Base-by-base conservation (phyloP, 2,113 vertebrate genomes). In the Andinoacara biseriatus region DNA sequence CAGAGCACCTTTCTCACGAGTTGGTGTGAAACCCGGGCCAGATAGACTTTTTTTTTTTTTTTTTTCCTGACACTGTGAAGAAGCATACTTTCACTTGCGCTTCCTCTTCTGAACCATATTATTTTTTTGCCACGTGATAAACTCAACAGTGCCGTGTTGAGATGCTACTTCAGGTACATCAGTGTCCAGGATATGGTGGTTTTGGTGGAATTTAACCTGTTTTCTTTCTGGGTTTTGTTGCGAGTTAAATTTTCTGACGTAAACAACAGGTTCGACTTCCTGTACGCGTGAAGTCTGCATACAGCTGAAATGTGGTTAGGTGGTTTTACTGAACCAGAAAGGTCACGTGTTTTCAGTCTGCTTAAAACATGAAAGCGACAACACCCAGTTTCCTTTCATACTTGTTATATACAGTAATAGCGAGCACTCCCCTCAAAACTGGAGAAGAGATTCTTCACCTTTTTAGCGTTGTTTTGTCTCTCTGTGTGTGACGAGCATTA, bases 21-120 rank as follows among this genome's bases (percentile, higher is more conserved):
- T 80, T 24, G 5, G 80, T 76, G 82, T 76, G 69, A 92, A 89
- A 29, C 81, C 60, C 14, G 69, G 82, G 15, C 46, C 46, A 5
- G 9, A 54, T 29, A 10, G 59, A 63, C 56, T 5, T 33, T 33
- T 7, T 7, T 33, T 33, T 33, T 33, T 69, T 11, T 40, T 1
- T 56, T 54, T 20, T 10, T 52, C 40, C 40, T 49, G 65, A 69
- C 40, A 24, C 74, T 56, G 58, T 61, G 5, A 52, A 77, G 24
- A 82, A 9, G 54, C 75, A 29, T 77, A 24, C 63, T 87, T 89
- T 84, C 81, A 58, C 81, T 90, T 69, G 13, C 69, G 7, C 80
- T 90, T 88, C 83, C 81, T 38, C 0, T 10, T 67, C 4, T 20
- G 7, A 69, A 67, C 46, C 57, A 0, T 60, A 49, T 76, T 43